Evolutionary conservation across 1,140 invertebrate species (phyloP), one percentile per base, ranked within the genome.

Genomic region (Phortica variegata): DNA sequence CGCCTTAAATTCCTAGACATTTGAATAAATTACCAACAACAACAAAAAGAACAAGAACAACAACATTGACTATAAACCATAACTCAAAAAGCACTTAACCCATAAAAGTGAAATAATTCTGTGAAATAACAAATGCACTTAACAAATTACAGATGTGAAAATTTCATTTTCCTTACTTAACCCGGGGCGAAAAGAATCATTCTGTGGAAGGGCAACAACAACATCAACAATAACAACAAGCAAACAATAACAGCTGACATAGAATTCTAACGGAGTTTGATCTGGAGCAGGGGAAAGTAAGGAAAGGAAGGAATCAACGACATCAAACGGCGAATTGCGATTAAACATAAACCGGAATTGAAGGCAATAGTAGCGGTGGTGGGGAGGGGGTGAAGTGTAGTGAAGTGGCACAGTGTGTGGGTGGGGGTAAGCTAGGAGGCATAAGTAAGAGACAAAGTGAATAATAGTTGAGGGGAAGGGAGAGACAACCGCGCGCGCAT

Each of bases 91-190:
- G 65, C 70, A 73, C 70, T 73, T 73, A 73, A 73, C 70, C 70
- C 70, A 73, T 73, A 73, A 73, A 73, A 70, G 52, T 65, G 56
- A 69, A 61, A 70, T 66, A 66, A 73, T 68, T 70, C 55, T 57
- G 44, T 73, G 62, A 61, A 65, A 69, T 65, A 73, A 73, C 56
- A 70, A 73, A 74, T 62, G 66, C 71, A 73, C 66, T 73, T 74
- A 74, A 74, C 70, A 74, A 73, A 74, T 74, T 74, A 74, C 71
- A 74, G 71, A 74, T 74, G 71, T 71, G 66, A 73, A 61, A 72
- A 73, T 73, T 73, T 73, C 65, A 73, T 73, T 73, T 73, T 43
- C 39, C 21, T 38, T 43, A 17, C 47, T 9, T 33, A 15, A n/a
- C n/a, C n/a, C n/a, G n/a, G n/a, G n/a, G n/a, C n/a, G n/a, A 8